These are phyloP conservation scores for Salticus scenicus DNA, from an alignment of 2,888 invertebrate species.

Conservation along the genomic window DNA sequence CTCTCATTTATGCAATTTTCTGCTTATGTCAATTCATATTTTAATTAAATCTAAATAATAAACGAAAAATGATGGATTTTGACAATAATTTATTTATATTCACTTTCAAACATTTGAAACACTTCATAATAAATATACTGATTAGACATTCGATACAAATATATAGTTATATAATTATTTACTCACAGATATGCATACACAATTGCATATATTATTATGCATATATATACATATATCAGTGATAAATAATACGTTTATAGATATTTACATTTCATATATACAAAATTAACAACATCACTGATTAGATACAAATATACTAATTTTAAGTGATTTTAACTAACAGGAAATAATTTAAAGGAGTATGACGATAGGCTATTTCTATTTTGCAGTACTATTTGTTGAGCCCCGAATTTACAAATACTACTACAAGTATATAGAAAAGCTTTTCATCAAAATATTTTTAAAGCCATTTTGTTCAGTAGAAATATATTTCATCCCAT, in stretches of 20 bases:
- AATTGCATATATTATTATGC: neutral
- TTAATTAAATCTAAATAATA: no score
- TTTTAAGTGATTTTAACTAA: neutral
- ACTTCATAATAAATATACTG: constrained; percentile 6
- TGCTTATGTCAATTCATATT: no score
- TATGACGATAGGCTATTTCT: constrained; percentile 21
- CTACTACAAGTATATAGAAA: constrained; percentile 34
- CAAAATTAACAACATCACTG: neutral
- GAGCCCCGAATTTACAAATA: constrained; percentile 58
- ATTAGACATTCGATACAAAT: constrained; percentile 31
- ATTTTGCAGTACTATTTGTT: constrained; percentile 38
- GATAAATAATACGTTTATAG: neutral
- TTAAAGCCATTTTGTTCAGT: no score
- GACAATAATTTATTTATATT: no score
- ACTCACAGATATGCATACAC: neutral
- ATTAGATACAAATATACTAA: neutral
- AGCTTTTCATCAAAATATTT: neutral
- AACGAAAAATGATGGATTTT: no score
- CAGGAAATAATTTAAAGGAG: neutral
- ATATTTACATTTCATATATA: neutral
- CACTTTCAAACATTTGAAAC: no score
- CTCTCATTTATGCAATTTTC: no score
- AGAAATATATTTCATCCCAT: no score
- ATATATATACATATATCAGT: neutral
- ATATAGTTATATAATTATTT: constrained; percentile 24